Base-by-base conservation (phyloP, 2,797 vertebrate species). In the Poecile montanus region DNA sequence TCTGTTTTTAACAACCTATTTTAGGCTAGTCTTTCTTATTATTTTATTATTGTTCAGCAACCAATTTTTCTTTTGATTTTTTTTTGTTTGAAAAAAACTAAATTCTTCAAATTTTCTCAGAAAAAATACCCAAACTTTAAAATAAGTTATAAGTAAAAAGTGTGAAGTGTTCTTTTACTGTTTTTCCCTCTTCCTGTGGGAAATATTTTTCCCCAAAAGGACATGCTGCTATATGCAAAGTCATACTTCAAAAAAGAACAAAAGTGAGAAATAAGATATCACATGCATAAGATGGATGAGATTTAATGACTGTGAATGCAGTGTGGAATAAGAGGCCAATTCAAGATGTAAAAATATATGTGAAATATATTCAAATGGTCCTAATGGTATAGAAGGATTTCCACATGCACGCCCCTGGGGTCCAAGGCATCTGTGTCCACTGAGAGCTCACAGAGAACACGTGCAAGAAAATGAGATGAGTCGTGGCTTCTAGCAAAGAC, bases 371-470 rank as follows among this genome's bases (percentile, higher is more conserved):
- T 27, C 56, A 85, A 51, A 45, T 25, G 0, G 27, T 16, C 4
- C 1, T 38, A 75, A 30, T 26, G 10, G 13, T 8, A 50, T 15
- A 10, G 26, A 73, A 34, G 29, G 30, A 56, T 40, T 71, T 68
- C 27, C 10, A 48, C 2, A 2, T 7, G 14, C 0, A 0, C 0
- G 3, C 26, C 20, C 13, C 15, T 58, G 29, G 15, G 3, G 5
- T 22, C 62, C 2, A 1, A 29, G 19, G 13, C 8, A 16, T n/a
- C 21, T 19, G 8, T 0, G 12, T 26, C 36, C n/a, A 32, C 25
- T 34, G 66, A 4, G 13, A 58, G 16, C 18, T n/a, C 20, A 9
- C 4, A 18, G 25, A 67, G 36, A 75, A 36, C 19, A 25, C 0
- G 0, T 32, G 3, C 27, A 65, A 34, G 8, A 26, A 65, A 61